These are phyloP conservation scores for Aspiorhynchus laticeps DNA, from an alignment of 2,113 vertebrate species.

Conservation along the genomic window DNA sequence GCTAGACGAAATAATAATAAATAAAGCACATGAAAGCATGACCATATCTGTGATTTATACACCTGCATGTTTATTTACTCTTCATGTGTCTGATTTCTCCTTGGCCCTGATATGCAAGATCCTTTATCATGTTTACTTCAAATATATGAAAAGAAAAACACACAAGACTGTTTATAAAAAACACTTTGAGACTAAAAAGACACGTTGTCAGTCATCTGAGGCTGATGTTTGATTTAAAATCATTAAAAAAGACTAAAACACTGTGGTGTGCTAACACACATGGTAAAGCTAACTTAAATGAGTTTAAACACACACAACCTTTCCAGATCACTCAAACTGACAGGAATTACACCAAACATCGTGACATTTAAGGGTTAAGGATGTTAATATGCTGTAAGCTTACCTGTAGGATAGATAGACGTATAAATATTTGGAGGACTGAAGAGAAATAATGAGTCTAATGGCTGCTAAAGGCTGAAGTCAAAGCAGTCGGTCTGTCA, in stretches of 20 bases:
- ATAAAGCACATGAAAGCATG: neutral
- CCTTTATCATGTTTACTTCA: neutral
- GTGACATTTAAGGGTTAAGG: neutral
- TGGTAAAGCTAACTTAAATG: slow-evolving; percentile 45
- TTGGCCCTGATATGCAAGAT: slow-evolving; percentile 33
- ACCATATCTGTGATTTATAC: neutral
- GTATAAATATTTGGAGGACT: neutral
- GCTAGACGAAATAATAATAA: neutral
- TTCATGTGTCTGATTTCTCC: slow-evolving; percentile 31
- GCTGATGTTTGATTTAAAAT: neutral
- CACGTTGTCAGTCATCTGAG: neutral
- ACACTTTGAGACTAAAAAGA: neutral
- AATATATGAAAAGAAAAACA: neutral
- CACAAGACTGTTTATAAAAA: neutral
- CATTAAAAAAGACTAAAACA: neutral
- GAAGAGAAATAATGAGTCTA: slow-evolving; percentile 24
- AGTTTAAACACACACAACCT: slow-evolving; percentile 15
- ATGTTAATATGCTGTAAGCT: neutral
- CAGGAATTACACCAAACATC: neutral
- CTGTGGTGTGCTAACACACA: slow-evolving; percentile 36
- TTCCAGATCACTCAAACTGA: neutral
- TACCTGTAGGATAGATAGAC: slow-evolving; percentile 25
- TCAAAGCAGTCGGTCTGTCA: slow-evolving; percentile 44
- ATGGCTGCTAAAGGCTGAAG: slow-evolving; percentile 47
- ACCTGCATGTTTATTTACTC: slow-evolving; percentile 22